Evolutionary conservation across 2,888 invertebrate species (phyloP).

Genomic region (Fabriciana adippe): DNA sequence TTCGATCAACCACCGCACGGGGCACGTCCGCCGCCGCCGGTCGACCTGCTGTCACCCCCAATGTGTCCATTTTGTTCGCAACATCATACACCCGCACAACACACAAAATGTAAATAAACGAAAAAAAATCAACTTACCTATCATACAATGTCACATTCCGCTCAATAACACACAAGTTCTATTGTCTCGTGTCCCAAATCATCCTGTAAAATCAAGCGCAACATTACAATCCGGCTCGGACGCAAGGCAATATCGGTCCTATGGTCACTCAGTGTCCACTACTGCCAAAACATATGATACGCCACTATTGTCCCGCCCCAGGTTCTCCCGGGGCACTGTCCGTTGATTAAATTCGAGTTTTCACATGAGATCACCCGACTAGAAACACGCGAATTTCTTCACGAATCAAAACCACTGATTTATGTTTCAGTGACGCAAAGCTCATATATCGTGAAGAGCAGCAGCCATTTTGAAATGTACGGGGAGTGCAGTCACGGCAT

Average conservation of each 20-base stretch:
- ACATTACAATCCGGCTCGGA: constrained; percentile 77
- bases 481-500: constrained; percentile 82
- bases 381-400: constrained; percentile 67
- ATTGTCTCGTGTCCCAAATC: constrained; percentile 74
- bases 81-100: constrained; percentile 59
- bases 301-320: constrained; percentile 69
- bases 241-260: constrained; percentile 80
- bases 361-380: constrained; percentile 68
- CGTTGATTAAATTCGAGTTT: constrained; percentile 63
- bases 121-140: constrained; percentile 71
- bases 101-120: constrained; percentile 77
- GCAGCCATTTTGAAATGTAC: constrained; percentile 84
- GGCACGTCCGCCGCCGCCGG: constrained; percentile 56
- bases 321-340: constrained; percentile 61
- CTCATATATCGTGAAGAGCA: constrained; percentile 82
- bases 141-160: constrained; percentile 83
- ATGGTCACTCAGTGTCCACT: constrained; percentile 75
- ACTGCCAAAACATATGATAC: constrained; percentile 81
- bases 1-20: constrained; percentile 51
- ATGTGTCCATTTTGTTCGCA: constrained; percentile 71
- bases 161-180: constrained; percentile 77
- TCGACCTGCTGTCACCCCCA: constrained; percentile 62
- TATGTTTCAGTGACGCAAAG: constrained; percentile 84
- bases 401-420: constrained; percentile 74
- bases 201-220: constrained; percentile 77